Base-by-base conservation (phyloP, 2,113 vertebrate genomes). In the Sitta europaea region DNA sequence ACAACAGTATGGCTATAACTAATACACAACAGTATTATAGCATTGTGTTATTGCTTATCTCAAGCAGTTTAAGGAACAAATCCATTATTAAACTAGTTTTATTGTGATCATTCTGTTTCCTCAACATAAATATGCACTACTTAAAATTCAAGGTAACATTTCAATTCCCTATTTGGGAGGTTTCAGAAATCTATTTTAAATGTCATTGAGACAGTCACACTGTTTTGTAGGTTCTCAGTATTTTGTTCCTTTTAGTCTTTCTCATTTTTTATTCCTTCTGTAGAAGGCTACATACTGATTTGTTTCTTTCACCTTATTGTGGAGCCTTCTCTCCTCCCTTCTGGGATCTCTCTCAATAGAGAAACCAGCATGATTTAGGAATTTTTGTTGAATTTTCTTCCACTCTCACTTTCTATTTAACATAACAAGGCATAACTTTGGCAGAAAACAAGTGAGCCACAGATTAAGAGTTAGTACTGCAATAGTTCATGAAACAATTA, bases 181-280 rank as follows among this genome's bases (percentile, higher is more conserved):
- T 27, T 87, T 94, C 68, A 82, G 54, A 94, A 96, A 82, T 62
- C 66, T 72, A 66, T 85, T 94, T 90, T 90, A 94, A 96, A 96
- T 95, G 91, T 95, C 91, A 95, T 50, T 89, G 93, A 70, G 71
- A 79, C 70, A 91, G 70, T 85, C 76, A 87, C 23, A 24, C 33
- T 79, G 54, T 88, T 82, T 88, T 57, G 51, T 89, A 78, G 24
- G 27, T 71, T 90, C 75, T 94, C 86, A 67, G 33, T 21, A 76
- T 92, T 95, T 95, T 92, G 43, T 36, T 90, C 63, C 31, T 90
- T 91, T 94, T 80, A 95, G 59, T 18, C 40, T 83, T 62, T 55
- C 92, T 92, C 92, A 93, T 92, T 95, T 93, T 70, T 36, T 92
- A 92, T 96, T 96, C 87, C 43, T 94, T 97, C 81, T 94, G 62